phyloP scores from a whole-genome alignment of 2,113 vertebrate genomes.

The Hypanus sabinus region DNA sequence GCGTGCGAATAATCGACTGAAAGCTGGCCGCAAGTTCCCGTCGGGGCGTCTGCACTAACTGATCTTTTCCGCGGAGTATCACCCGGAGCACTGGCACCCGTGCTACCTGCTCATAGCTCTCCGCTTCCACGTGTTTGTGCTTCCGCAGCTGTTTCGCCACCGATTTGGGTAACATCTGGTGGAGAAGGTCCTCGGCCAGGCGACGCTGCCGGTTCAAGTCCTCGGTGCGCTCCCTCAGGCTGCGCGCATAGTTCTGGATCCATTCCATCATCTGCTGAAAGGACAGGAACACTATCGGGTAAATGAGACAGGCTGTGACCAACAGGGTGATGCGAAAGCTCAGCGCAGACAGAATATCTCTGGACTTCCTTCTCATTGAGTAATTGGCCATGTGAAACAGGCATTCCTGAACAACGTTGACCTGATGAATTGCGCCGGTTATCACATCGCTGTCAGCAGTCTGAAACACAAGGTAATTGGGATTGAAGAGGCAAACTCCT shows the following conservation, averaged over 20 bases:
- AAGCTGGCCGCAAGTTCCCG: neutral
- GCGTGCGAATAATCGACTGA: neutral
- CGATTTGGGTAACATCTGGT: constrained; percentile 82
- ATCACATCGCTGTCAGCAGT: constrained; percentile 20
- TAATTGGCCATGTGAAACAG: constrained; percentile 50
- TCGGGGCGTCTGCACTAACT: neutral
- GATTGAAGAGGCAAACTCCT: constrained; percentile 40
- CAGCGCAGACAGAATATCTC: constrained; percentile 53
- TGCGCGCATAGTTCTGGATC: constrained; percentile 70
- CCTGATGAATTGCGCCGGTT: constrained; percentile 5
- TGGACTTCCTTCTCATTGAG: constrained; percentile 54
- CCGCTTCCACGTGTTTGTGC: constrained; percentile 69
- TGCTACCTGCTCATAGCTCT: constrained; percentile 76
- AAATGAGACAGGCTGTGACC: constrained; percentile 65
- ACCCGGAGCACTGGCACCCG: neutral
- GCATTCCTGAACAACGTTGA: constrained; percentile 50
- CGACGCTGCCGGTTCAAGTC: constrained; percentile 65
- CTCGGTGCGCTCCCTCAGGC: constrained; percentile 63
- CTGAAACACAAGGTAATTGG: constrained; percentile 39
- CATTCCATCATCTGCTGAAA: constrained; percentile 78
- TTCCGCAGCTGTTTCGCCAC: constrained; percentile 76
- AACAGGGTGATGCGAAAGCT: constrained; percentile 67
- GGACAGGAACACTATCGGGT: constrained; percentile 69
- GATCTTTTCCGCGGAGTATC: neutral
- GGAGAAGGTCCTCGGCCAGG: constrained; percentile 74